phyloP scores from a whole-genome alignment of 2,888 invertebrate species.

The Ptilodon capucinus region DNA sequence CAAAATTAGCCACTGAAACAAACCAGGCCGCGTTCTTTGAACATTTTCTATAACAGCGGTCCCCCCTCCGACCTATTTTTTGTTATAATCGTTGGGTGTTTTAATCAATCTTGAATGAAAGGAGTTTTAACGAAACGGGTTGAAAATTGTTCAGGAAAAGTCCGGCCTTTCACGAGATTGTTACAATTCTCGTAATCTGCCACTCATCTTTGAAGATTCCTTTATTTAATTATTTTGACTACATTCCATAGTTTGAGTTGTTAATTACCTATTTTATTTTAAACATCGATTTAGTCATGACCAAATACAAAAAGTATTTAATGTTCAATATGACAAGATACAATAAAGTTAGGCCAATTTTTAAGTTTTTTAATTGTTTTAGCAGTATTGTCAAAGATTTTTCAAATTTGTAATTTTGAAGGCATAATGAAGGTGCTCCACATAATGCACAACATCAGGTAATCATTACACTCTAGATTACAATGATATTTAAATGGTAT shows the following conservation, averaged over 20 bases:
- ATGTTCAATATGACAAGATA: neutral
- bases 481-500: too few species aligned
- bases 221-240: conserved; percentile 22
- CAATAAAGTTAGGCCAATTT: too few species aligned
- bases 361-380: too few species aligned
- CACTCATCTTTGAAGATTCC: conserved; percentile 27
- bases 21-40: conserved; percentile 34
- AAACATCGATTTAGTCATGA: neutral
- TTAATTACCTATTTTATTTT: neutral
- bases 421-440: too few species aligned
- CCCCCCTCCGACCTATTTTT: conserved; percentile 39
- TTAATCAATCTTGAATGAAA: conserved; percentile 38
- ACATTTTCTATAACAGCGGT: conserved; percentile 30
- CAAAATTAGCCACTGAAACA: conserved; percentile 41
- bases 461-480: too few species aligned
- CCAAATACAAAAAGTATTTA: neutral
- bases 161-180: conserved; percentile 27
- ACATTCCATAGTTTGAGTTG: conserved; percentile 11
- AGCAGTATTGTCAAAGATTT: too few species aligned
- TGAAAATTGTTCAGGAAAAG: conserved; percentile 7
- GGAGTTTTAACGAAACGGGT: conserved; percentile 25
- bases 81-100: conserved; percentile 34
- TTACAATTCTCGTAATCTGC: conserved; percentile 34
- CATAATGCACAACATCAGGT: too few species aligned
- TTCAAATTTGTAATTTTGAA: too few species aligned